Percentiles rank a stretch among this genome's conserved stretches.
Conservation (phyloP, 1,140 invertebrate species). For the Maniola jurtina region DNA sequence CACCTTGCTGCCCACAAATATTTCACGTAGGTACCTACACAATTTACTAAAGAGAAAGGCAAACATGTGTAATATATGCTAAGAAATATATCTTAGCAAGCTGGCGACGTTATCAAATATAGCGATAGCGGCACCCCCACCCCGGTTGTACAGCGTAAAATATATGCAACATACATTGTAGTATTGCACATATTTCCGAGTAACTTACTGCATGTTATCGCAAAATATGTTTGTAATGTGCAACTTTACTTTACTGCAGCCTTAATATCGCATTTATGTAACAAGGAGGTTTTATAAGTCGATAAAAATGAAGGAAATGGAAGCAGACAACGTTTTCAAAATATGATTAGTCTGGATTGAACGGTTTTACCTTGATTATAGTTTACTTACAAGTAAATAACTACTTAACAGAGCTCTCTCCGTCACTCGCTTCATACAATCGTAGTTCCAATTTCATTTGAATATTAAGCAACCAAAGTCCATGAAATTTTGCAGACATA, state of each 20-base stretch:
- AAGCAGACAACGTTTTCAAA: too few relatives aligned
- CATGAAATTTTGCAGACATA: too few relatives aligned
- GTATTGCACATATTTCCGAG: constrained; percentile 12
- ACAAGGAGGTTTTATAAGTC: background rate
- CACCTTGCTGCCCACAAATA: background rate
- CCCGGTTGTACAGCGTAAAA: constrained; percentile 10
- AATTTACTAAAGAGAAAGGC: constrained; percentile 1
- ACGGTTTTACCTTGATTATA: too few relatives aligned
- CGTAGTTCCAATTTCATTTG: too few relatives aligned
- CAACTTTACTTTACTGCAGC: background rate
- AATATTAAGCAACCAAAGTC: too few relatives aligned
- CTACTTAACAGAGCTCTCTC: too few relatives aligned
- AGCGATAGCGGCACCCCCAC: constrained; percentile 2
- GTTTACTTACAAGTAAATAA: too few relatives aligned
- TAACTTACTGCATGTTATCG: constrained; percentile 12
- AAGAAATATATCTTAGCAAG: constrained; percentile 18
- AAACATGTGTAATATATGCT: constrained; percentile 4
- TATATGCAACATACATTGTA: constrained; percentile 7
- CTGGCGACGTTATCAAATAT: constrained; percentile 21
- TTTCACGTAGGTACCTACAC: background rate
- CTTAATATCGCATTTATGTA: constrained; percentile 3
- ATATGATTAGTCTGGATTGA: too few relatives aligned
- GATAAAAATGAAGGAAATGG: background rate
- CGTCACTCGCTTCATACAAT: too few relatives aligned
- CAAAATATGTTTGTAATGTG: constrained; percentile 14